Conservation (phyloP, 2,113 vertebrate genomes). For the Pyrgilauda ruficollis region DNA sequence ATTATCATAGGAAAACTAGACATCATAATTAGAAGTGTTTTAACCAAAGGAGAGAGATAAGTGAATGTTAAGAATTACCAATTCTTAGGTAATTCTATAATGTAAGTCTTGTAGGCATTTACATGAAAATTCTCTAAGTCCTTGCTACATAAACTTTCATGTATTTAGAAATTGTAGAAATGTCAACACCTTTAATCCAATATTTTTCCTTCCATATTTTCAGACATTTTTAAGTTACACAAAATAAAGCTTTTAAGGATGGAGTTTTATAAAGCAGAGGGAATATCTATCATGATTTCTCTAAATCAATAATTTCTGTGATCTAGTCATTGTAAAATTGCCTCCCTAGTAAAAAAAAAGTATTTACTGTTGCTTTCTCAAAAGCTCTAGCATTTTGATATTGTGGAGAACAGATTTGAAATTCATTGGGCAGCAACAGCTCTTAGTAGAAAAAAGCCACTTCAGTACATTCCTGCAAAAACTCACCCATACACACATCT, state of each 20-base stretch:
- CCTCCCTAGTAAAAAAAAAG: not conserved
- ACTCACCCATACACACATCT: accelerated
- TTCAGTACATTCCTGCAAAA: not conserved
- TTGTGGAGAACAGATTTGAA: not conserved
- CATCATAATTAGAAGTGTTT: not conserved
- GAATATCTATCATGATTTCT: not conserved
- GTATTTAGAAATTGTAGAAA: not conserved
- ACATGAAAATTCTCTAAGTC: not conserved
- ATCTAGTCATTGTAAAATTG: not conserved
- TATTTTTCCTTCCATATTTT: not conserved
- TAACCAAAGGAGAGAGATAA: not conserved
- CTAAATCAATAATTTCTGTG: not conserved
- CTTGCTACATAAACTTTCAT: not conserved
- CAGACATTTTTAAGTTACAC: not conserved
- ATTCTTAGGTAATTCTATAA: not conserved
- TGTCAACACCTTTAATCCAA: not conserved
- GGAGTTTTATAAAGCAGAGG: not conserved
- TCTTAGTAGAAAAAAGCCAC: not conserved
- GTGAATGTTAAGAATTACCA: not conserved
- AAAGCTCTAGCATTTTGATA: not conserved
- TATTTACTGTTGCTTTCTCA: not conserved
- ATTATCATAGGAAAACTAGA: not conserved
- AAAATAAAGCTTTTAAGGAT: not conserved
- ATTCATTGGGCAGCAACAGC: not conserved
- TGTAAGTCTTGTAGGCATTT: not conserved